Evolutionary conservation across 2,113 vertebrate genomes (phyloP).

Genomic region (Cryptomyrus ogoouensis): DNA sequence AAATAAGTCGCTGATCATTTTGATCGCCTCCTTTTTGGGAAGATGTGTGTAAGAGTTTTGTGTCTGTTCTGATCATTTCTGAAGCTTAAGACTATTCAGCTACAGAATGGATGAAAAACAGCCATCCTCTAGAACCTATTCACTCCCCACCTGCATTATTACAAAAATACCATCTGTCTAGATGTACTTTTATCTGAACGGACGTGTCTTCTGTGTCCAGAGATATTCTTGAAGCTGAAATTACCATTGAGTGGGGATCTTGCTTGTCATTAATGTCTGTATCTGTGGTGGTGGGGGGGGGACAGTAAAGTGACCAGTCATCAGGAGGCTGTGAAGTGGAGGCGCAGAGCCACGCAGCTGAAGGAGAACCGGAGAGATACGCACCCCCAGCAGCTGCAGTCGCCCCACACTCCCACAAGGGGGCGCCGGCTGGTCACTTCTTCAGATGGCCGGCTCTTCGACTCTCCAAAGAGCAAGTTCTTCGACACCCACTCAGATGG

Average conservation of each 20-base stretch:
- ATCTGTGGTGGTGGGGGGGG: not conserved
- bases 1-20: not conserved
- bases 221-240: not conserved
- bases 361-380: slow-evolving; percentile 40
- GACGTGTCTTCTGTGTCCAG: not conserved
- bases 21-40: not conserved
- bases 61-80: not conserved
- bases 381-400: slow-evolving; percentile 22
- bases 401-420: slow-evolving; percentile 49
- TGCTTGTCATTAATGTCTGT: not conserved
- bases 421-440: slow-evolving; percentile 10
- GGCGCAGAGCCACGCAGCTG: slow-evolving; percentile 51
- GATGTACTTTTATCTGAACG: not conserved
- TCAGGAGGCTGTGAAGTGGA: slow-evolving; percentile 58
- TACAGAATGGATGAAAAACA: not conserved
- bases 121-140: not conserved
- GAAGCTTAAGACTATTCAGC: not conserved
- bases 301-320: slow-evolving; percentile 52
- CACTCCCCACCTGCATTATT: not conserved
- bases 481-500: slow-evolving; percentile 40
- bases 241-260: not conserved
- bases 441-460: slow-evolving; percentile 12
- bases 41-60: not conserved
- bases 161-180: not conserved
- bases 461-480: slow-evolving; percentile 56